Evolutionary conservation across 2,888 invertebrate species (phyloP).

Genomic region (Ormyrus nitidulus): DNA sequence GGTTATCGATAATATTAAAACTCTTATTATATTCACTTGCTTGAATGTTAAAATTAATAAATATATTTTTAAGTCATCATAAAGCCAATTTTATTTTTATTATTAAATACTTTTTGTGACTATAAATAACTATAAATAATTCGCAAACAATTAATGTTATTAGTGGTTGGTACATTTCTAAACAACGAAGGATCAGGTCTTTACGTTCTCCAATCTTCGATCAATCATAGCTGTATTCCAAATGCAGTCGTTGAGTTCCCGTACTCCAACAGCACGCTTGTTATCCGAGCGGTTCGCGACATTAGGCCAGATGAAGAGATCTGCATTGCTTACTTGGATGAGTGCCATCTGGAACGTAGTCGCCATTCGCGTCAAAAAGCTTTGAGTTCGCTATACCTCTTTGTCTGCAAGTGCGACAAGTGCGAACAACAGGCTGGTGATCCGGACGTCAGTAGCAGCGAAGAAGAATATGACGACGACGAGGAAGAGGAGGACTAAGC

Average conservation of each 20-base stretch:
- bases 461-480: constrained; percentile 82
- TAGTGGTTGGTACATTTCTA: constrained; percentile 86
- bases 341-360: constrained; percentile 87
- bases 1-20: too few species aligned
- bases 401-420: constrained; percentile 88
- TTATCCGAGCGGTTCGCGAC: constrained; percentile 83
- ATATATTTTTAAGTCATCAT: too few species aligned
- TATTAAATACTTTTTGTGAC: too few species aligned
- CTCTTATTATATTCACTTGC: too few species aligned
- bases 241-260: constrained; percentile 92
- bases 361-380: constrained; percentile 92
- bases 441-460: constrained; percentile 88
- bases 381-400: constrained; percentile 87
- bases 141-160: neutral
- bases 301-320: constrained; percentile 92
- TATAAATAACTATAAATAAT: too few species aligned
- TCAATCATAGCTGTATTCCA: constrained; percentile 94
- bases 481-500: constrained; percentile 47
- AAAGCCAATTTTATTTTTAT: too few species aligned
- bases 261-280: constrained; percentile 86
- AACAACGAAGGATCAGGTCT: constrained; percentile 96
- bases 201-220: constrained; percentile 89
- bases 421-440: constrained; percentile 85
- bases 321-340: constrained; percentile 92
- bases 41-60: too few species aligned